Evolutionary conservation across 2,888 invertebrate species (phyloP).

Genomic region (Tupiocoris notatus): DNA sequence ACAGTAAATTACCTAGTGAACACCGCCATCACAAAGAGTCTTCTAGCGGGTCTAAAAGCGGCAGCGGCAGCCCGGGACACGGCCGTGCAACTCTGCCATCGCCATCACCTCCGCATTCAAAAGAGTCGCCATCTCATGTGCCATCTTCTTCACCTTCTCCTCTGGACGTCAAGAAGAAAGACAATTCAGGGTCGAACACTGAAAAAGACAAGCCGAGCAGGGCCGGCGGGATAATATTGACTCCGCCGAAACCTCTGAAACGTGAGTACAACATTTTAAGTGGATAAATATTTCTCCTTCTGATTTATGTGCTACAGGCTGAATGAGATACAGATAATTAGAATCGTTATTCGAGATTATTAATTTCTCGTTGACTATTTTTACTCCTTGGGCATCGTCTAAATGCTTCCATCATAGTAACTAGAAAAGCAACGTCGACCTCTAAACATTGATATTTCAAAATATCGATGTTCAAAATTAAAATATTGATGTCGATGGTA

Average conservation of each 20-base stretch:
- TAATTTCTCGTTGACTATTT: background rate
- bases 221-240: background rate
- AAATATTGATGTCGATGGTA: too few species aligned
- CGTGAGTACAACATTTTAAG: constrained; percentile 11
- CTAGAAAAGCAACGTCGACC: too few species aligned
- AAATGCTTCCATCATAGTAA: too few species aligned
- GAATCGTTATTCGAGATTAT: background rate
- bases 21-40: background rate
- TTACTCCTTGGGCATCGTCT: too few species aligned
- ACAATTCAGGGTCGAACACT: background rate
- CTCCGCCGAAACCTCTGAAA: constrained; percentile 4
- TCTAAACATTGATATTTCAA: too few species aligned
- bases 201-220: constrained; percentile 5
- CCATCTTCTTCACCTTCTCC: background rate
- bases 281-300: too few species aligned
- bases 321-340: background rate
- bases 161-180: background rate
- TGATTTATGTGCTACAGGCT: too few species aligned
- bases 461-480: too few species aligned
- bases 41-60: background rate
- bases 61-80: background rate
- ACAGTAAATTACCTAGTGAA: background rate
- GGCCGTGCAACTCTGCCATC: background rate
- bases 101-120: constrained; percentile 24
- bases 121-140: constrained; percentile 20